Base-by-base conservation (phyloP, 2,888 invertebrate genomes). In the Chelonus formosanus region DNA sequence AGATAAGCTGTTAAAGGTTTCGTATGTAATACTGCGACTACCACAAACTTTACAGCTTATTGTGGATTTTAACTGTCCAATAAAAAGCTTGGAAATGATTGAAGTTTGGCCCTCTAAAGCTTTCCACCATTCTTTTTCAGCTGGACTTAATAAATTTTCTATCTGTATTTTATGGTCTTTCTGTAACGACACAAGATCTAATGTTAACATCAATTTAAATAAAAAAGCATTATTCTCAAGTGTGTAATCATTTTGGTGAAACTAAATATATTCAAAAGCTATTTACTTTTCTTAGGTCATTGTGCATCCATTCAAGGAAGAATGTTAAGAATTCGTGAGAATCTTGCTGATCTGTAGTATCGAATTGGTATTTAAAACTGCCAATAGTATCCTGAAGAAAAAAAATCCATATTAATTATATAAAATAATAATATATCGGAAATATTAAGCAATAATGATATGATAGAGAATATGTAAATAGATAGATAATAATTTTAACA, bases 281-380 rank as follows among this genome's bases (percentile, higher is more conserved):
- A 52, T 71, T 76, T 67, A 90, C 88, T 78, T 87, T 88, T 79
- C 92, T 92, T 65, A 96, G 86, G 78, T 96, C 96, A 67, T 93
- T 92, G 78, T 95, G 95, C 73, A 96, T 87, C 89, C 93, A 94
- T 83, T 96, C 95, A 86, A 96, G 89, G 43, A 96, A 87, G 77
- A 94, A 93, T 61, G 92, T 92, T 65, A 96, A 88, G 83, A 96
- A 95, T 85, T 96, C 96, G 84, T 96, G 95, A 0, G 95, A 93
- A 82, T 96, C 96, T 83, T 96, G 95, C 78, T 96, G 96, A 71
- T 94, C 92, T 76, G 88, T 88, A 81, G 88, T 90, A 63, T 89
- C 89, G 83, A 92, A 92, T 72, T 90, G 89, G 67, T 91, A 87
- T 79, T 92, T 90, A 81, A 92, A 90, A 71, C 90, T 90, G 10